Conservation (phyloP, 2,888 invertebrate genomes). For the Actias luna region DNA sequence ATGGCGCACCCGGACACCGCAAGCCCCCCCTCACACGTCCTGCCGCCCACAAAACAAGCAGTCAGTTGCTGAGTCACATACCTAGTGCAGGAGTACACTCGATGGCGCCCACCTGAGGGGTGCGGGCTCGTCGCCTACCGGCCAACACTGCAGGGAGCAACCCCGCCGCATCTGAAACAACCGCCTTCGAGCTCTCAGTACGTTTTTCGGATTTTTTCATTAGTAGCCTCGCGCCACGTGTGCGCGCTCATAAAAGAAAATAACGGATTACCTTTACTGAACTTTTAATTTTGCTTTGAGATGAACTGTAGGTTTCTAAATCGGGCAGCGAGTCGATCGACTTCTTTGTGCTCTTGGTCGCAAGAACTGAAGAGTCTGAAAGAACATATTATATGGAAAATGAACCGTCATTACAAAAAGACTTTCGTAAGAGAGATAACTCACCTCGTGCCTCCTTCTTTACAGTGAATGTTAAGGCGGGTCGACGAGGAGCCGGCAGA, state of each 20-base stretch:
- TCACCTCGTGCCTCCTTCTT: constrained; percentile 68
- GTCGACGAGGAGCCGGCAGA: constrained; percentile 22
- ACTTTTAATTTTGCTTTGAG: constrained; percentile 57
- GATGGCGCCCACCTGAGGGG: constrained; percentile 46
- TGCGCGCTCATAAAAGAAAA: background rate
- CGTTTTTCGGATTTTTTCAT: constrained; percentile 11
- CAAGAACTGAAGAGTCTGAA: constrained; percentile 65
- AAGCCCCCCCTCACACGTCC: constrained; percentile 62
- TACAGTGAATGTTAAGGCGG: constrained; percentile 53
- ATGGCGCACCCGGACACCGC: constrained; percentile 81
- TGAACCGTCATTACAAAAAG: no score
- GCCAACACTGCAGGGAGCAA: constrained; percentile 78
- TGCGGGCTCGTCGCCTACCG: constrained; percentile 51
- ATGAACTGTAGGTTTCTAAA: constrained; percentile 61
- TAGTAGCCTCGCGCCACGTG: background rate
- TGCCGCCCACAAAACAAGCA: constrained; percentile 29
- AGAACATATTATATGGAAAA: background rate
- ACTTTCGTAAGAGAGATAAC: constrained; percentile 47
- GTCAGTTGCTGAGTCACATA: background rate
- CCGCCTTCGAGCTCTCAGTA: constrained; percentile 71
- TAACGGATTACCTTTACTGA: constrained; percentile 60
- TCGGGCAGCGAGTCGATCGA: constrained; percentile 61
- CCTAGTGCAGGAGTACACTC: background rate
- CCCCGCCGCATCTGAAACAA: constrained; percentile 79
- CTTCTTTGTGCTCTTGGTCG: constrained; percentile 67